phyloP scores from a whole-genome alignment of 2,888 invertebrate species.

The Thysanoteuthis rhombus region DNA sequence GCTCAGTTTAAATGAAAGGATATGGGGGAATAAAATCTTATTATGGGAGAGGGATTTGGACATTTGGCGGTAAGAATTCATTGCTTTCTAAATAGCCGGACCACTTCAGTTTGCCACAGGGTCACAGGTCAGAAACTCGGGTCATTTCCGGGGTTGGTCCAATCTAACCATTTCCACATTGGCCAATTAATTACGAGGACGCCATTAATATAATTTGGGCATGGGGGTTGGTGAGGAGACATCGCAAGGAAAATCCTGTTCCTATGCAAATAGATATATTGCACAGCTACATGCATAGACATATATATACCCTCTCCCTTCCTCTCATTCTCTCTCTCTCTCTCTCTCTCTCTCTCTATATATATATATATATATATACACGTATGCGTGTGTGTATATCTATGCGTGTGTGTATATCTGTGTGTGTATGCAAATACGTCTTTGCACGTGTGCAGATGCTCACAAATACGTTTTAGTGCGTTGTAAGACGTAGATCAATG shows the following conservation, averaged over 20 bases:
- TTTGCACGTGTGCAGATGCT: no score
- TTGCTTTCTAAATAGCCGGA: neutral
- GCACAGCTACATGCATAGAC: rapidly evolving
- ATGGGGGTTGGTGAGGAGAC: neutral
- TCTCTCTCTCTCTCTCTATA: no score
- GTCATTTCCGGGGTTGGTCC: neutral
- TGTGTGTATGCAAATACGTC: no score
- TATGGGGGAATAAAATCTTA: neutral
- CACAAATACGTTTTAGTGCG: no score
- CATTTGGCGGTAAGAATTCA: neutral
- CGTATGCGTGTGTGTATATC: no score
- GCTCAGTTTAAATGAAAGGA: neutral
- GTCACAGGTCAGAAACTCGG: neutral
- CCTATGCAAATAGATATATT: neutral
- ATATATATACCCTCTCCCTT: neutral
- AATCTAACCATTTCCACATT: constrained; percentile 12
- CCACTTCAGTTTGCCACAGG: neutral
- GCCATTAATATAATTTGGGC: neutral
- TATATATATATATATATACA: no score
- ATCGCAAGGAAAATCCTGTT: neutral
- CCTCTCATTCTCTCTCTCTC: no score
- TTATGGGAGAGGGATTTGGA: neutral
- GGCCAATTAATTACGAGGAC: neutral
- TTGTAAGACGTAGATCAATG: no score
- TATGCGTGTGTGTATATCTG: no score